Base-by-base conservation (phyloP, 37 sponge, comb jelly and placozoan genomes). In the Chondrosia reniformis region DNA sequence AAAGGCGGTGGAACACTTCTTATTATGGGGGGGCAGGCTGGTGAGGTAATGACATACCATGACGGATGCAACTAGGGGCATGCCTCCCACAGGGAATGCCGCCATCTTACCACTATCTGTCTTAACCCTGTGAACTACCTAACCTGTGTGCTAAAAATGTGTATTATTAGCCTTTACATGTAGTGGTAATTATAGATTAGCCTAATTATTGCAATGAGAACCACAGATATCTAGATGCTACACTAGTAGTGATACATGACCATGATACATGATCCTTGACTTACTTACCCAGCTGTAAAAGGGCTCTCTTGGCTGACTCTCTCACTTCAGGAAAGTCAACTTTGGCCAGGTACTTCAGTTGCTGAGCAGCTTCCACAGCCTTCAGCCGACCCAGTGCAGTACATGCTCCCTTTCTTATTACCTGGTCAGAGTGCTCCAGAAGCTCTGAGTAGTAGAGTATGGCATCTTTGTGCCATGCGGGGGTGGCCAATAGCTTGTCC, bases 361-460 rank as follows among this genome's bases (percentile, higher is more conserved):
- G 84, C n/a, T 63, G 58, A 6, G 79, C 77, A 34, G 71, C 84
- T 10, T 38, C 45, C 1, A 17, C 43, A 8, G 84, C 91, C 80
- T 83, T 73, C 33, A 90, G 31, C 32, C 64, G 65, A 7, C 84
- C 86, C 46, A 90, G 77, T 36, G 86, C 86, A 19, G 12, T 33
- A 39, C 91, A 86, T 1, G 91, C 86, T 45, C 91, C 91, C 0
- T 56, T 55, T 9, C 91, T 55, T 24, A 85, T 73, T 15, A 76
- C 62, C 66, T 90, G 91, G 69, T 90, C 91, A 55, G 76, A 28
- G 73, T 90, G 77, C 64, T 90, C 91, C 77, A 90, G 43, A 24
- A 76, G 46, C 46, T 85, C 80, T n/a, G 83, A 33, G 41, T 40
- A 83, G 52, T 80, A 86, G 61, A 71, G 58, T 17, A 85, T 78